Evolutionary conservation across 2,888 invertebrate genomes (phyloP).

Genomic region (Drosophila percnosoma): DNA sequence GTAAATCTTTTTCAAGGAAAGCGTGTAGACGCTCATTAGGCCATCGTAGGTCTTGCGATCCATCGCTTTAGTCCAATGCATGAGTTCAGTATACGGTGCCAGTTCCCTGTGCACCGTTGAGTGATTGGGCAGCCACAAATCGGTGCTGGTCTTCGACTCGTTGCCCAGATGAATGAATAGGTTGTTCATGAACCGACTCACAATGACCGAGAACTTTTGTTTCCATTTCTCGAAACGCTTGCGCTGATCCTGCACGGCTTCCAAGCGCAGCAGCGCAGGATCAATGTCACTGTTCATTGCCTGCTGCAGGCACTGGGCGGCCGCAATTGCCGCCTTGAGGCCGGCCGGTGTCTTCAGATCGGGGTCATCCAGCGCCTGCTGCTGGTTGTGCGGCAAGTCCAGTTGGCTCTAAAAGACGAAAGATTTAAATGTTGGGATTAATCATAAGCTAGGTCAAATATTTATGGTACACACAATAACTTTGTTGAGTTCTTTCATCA

Average conservation of each 20-base stretch:
- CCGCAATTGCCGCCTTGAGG: constrained; percentile 88
- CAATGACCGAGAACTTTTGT: constrained; percentile 91
- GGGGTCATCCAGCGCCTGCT: constrained; percentile 89
- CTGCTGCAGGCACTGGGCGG: constrained; percentile 90
- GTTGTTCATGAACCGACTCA: constrained; percentile 96
- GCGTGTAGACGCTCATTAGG: constrained; percentile 92
- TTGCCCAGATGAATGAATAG: constrained; percentile 96
- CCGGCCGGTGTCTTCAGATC: constrained; percentile 89
- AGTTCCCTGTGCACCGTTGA: constrained; percentile 93
- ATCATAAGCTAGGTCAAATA: too few species aligned
- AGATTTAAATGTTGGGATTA: neutral
- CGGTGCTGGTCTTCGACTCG: constrained; percentile 85
- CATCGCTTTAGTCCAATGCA: constrained; percentile 96
- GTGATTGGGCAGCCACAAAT: constrained; percentile 91
- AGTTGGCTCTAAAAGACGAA: constrained; percentile 86
- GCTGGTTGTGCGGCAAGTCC: constrained; percentile 89
- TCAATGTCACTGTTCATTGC: constrained; percentile 90
- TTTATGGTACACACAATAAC: constrained; percentile 88
- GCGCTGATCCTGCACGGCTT: constrained; percentile 92
- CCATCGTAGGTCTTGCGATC: constrained; percentile 93
- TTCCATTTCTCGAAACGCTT: constrained; percentile 91
- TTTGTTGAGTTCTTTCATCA: constrained; percentile 91
- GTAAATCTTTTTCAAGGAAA: constrained; percentile 93
- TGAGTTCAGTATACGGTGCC: constrained; percentile 93
- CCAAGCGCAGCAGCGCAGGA: constrained; percentile 88